Evolutionary conservation across 1,140 invertebrate species (phyloP).

Genomic region (Bombus superbus): DNA sequence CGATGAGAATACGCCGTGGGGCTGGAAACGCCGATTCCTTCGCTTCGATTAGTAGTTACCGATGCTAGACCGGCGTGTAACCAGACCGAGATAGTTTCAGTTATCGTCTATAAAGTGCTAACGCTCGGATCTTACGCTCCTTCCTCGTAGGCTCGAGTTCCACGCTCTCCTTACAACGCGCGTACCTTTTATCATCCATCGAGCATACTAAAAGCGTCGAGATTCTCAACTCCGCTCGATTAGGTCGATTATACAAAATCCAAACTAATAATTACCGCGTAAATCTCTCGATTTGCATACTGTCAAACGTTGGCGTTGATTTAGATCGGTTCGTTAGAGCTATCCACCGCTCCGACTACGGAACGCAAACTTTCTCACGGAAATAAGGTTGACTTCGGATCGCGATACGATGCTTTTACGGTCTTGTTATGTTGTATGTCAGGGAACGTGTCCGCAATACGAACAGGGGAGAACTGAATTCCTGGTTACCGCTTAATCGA

Average conservation of each 20-base stretch:
- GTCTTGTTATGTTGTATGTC: not conserved
- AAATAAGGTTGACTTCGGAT: not conserved
- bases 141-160: slow-evolving; percentile 17
- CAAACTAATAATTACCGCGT: not conserved
- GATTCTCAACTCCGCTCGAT: not conserved
- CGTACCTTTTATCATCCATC: not conserved
- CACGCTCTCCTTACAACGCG: slow-evolving; percentile 32
- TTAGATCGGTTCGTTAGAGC: not conserved
- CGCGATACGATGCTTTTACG: not conserved
- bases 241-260: not conserved
- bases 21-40: slow-evolving; percentile 49
- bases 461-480: not conserved
- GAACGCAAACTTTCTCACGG: not conserved
- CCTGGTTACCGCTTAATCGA: not conserved
- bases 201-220: not conserved
- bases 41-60: slow-evolving; percentile 59
- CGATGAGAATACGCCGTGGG: slow-evolving; percentile 60
- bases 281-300: slow-evolving; percentile 15
- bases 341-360: not conserved
- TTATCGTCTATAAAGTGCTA: slow-evolving; percentile 62
- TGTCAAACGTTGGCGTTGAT: not conserved
- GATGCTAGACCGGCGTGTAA: slow-evolving; percentile 15
- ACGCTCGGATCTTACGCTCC: slow-evolving; percentile 43
- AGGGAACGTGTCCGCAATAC: not conserved
- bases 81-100: slow-evolving; percentile 55